phyloP scores from a whole-genome alignment of 2,797 vertebrate genomes.

The Champsocephalus esox region DNA sequence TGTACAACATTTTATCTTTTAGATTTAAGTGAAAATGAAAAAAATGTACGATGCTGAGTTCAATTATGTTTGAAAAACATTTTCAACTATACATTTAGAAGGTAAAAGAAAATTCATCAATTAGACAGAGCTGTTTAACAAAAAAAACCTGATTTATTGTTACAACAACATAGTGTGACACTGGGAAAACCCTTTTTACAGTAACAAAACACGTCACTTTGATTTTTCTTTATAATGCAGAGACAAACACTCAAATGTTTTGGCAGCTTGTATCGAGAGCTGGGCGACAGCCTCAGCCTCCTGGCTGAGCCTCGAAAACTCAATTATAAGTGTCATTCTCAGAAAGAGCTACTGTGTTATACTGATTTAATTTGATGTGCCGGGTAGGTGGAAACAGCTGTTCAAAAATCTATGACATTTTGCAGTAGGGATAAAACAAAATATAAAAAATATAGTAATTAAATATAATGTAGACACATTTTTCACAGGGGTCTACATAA shows the following conservation, averaged over 20 bases:
- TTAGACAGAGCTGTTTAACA: neutral
- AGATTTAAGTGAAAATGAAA: slow-evolving; percentile 7
- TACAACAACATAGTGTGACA: slow-evolving; percentile 3
- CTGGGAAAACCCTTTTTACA: neutral
- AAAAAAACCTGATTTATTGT: neutral
- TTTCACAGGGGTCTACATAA: slow-evolving; percentile 21
- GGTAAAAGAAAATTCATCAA: neutral
- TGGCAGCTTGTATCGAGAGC: neutral
- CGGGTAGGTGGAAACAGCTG: neutral
- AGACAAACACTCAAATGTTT: slow-evolving; percentile 9
- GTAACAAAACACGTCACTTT: neutral
- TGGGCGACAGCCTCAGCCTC: neutral
- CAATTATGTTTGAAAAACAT: neutral
- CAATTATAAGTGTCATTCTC: neutral
- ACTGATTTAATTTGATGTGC: neutral
- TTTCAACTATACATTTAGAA: too few relatives aligned
- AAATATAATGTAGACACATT: slow-evolving; percentile 11
- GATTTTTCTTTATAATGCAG: neutral
- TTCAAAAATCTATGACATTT: slow-evolving; percentile 12
- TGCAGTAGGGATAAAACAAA: neutral
- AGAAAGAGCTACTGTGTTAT: neutral
- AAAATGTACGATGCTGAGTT: slow-evolving; percentile 2
- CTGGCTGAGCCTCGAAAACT: neutral
- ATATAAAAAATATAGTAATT: neutral
- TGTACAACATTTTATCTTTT: neutral